Evolutionary conservation across 2,797 vertebrate genomes (phyloP).

Genomic region (Lophotriccus pileatus): DNA sequence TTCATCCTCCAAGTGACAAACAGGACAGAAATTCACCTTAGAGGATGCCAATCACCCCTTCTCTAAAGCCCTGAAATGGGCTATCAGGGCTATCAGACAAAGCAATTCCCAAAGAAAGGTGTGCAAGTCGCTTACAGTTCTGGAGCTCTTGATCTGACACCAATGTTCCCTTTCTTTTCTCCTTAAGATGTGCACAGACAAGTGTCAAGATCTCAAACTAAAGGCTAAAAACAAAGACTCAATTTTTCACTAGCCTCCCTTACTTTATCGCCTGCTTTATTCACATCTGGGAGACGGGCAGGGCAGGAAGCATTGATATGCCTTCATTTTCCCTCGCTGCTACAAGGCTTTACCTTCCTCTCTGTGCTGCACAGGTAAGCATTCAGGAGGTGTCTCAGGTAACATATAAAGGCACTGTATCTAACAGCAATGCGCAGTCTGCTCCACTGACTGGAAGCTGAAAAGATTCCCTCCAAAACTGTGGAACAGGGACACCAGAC

Average conservation of each 20-base stretch:
- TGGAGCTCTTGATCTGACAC: background rate
- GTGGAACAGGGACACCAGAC: background rate
- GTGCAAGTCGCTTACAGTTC: accelerated
- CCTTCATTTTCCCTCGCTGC: background rate
- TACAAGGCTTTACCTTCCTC: background rate
- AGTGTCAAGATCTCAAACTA: background rate
- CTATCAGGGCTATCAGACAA: background rate
- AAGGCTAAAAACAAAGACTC: background rate
- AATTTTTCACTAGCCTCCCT: background rate
- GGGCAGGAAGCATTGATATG: background rate
- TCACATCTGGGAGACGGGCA: background rate
- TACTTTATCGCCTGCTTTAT: background rate
- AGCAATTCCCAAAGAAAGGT: background rate
- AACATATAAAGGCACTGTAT: background rate
- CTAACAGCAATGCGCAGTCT: background rate
- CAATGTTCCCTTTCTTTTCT: background rate
- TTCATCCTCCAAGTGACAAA: background rate
- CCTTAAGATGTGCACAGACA: background rate
- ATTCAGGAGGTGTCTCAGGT: background rate
- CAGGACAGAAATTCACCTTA: background rate
- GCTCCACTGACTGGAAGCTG: background rate
- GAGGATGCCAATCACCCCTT: background rate
- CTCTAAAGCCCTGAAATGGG: background rate
- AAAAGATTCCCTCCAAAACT: background rate
- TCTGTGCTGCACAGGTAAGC: background rate